A percentile compares a stretch with the other conserved stretches of the same genome.
phyloP scores from a whole-genome alignment of 2,797 vertebrate genomes.

The Bufotes viridis region DNA sequence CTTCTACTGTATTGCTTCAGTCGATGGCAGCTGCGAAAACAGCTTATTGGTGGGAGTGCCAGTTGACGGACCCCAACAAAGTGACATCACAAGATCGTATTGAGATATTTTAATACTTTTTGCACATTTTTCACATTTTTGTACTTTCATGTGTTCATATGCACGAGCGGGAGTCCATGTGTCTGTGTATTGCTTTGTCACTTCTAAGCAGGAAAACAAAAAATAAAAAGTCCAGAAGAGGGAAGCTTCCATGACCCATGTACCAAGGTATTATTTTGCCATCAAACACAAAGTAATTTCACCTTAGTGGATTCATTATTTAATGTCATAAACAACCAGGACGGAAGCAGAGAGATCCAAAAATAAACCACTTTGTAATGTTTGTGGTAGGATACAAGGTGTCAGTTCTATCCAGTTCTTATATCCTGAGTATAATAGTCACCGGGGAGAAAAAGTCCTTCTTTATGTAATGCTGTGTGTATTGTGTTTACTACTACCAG shows the following conservation, averaged over 20 bases:
- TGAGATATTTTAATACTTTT: too few species aligned
- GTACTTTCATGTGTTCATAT: background rate
- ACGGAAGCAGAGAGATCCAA: background rate
- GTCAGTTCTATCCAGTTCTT: conserved; percentile 23
- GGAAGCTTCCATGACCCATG: conserved; percentile 3
- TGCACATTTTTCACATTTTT: too few species aligned
- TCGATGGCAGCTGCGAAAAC: too few species aligned
- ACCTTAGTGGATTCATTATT: conserved; percentile 11
- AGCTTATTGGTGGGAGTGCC: too few species aligned
- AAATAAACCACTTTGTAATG: conserved; percentile 40
- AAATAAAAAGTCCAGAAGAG: background rate
- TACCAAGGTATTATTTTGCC: conserved; percentile 18
- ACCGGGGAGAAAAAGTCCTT: background rate
- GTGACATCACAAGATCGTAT: too few species aligned
- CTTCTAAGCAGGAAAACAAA: background rate
- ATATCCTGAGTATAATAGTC: conserved; percentile 21
- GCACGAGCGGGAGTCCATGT: background rate
- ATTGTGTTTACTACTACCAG: background rate
- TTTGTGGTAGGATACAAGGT: conserved; percentile 16
- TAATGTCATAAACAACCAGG: conserved; percentile 27
- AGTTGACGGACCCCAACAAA: too few species aligned
- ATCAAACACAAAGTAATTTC: conserved; percentile 31
- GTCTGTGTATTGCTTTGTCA: background rate
- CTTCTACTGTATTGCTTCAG: too few species aligned
- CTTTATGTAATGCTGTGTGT: conserved; percentile 34